Conservation (phyloP, 2,113 vertebrate species). For the Forbesichthys agassizii region DNA sequence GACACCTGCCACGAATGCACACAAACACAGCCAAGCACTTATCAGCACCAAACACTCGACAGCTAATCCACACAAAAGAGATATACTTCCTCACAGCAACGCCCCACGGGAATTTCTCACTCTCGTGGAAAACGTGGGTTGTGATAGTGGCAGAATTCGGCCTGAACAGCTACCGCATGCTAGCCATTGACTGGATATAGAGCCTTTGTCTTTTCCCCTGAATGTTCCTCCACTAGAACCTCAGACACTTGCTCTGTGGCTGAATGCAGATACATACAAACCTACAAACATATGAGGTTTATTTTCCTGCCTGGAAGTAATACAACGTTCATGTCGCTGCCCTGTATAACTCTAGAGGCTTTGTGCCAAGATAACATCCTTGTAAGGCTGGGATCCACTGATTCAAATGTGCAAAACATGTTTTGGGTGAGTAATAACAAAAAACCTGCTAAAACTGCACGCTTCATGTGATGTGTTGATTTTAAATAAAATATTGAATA, state of each 20-base stretch:
- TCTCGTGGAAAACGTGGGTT: conserved; percentile 12
- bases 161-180: conserved; percentile 1
- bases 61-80: conserved; percentile 22
- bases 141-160: neutral
- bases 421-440: too few relatives aligned
- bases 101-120: conserved; percentile 12
- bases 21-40: conserved; percentile 32
- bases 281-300: too few relatives aligned
- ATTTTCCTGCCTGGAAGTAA: too few relatives aligned
- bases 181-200: conserved; percentile 24
- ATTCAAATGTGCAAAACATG: too few relatives aligned
- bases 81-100: conserved; percentile 16
- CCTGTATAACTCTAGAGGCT: too few relatives aligned
- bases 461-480: neutral
- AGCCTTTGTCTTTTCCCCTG: neutral
- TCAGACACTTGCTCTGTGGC: too few relatives aligned
- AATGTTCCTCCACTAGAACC: too few relatives aligned
- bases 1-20: conserved; percentile 13
- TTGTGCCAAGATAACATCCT: too few relatives aligned
- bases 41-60: conserved; percentile 40
- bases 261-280: too few relatives aligned
- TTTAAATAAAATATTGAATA: neutral
- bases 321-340: too few relatives aligned
- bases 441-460: too few relatives aligned
- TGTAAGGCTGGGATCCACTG: too few relatives aligned